Conservation (phyloP, 2,113 vertebrate genomes). For the Chloroceryle aenea region DNA sequence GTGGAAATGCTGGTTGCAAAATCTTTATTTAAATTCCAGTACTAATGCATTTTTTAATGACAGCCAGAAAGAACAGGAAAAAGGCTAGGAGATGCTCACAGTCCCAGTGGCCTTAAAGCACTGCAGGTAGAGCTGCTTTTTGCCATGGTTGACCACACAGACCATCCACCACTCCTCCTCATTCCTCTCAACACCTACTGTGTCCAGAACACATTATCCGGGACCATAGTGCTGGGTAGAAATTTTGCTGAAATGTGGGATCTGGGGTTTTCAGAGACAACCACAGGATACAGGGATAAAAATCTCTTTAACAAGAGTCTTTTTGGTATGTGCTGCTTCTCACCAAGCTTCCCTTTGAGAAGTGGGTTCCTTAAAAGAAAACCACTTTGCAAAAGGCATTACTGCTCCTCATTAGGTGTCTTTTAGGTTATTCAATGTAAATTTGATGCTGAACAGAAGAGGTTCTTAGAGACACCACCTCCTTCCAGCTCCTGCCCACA, state of each 20-base stretch:
- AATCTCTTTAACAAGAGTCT: neutral
- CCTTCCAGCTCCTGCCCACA: neutral
- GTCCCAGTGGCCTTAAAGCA: neutral
- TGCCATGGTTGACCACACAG: neutral
- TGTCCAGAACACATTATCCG: accelerated
- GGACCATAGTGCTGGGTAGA: neutral
- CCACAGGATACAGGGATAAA: neutral
- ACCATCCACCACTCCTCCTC: neutral
- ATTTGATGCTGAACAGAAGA: neutral
- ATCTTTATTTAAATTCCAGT: neutral
- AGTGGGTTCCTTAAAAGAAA: neutral
- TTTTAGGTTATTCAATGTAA: slow-evolving; percentile 53
- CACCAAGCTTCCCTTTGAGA: neutral
- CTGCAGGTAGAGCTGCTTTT: neutral
- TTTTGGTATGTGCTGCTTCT: neutral
- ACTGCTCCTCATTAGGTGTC: neutral
- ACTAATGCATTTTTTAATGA: neutral
- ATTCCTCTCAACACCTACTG: neutral
- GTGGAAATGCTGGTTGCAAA: neutral
- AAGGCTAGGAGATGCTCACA: neutral
- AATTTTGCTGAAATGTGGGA: neutral
- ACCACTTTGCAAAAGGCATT: neutral
- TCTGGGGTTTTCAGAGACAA: neutral
- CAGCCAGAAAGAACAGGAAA: neutral
- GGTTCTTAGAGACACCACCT: neutral